Base-by-base conservation (phyloP, 2,113 vertebrate genomes). In the Suricata suricatta region DNA sequence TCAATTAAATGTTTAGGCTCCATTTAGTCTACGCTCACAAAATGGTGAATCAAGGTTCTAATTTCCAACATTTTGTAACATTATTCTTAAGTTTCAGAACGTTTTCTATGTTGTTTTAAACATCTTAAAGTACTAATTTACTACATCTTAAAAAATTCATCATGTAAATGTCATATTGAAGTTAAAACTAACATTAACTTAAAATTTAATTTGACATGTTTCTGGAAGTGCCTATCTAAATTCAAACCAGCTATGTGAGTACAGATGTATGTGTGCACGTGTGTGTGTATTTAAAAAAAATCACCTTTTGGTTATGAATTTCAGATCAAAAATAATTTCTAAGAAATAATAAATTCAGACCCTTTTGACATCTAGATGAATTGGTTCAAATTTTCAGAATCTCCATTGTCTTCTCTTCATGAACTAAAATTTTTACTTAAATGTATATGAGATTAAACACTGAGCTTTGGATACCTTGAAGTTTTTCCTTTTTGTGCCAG, bases 1-100 rank as follows among this genome's bases (percentile, higher is more conserved):
- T 96, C 96, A 95, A 81, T 97, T 91, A 98, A 98, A 98, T 96
- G 82, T 98, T 97, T 98, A 98, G 98, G 94, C 94, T 93, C 93
- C 97, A 96, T 96, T 98, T 96, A 97, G 79, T 95, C 77, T 88
- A 86, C 64, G 47, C 38, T 93, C 21, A 96, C 81, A 93, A 96
- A 97, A 97, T 80, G 77, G 79, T 96, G 93, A 97, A 82, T 96
- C 93, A 50, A 96, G 77, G 23, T 95, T 94, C 92, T 69, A 76
- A 97, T 97, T 96, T 86, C 64, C 77, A 96, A 47, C 44, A 54
- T 95, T 97, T 80, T 94, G 44, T 80, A 95, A 95, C n/a, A 50
- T 16, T 33, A 86, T 83, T 86, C 90, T 93, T 97, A 60, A 76
- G 72, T 86, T 95, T 95, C 47, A 76, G 85, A 79, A 82, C 7